These are phyloP conservation scores for Portunus trituberculatus DNA, from an alignment of 1,140 invertebrate species.

Conservation along the genomic window DNA sequence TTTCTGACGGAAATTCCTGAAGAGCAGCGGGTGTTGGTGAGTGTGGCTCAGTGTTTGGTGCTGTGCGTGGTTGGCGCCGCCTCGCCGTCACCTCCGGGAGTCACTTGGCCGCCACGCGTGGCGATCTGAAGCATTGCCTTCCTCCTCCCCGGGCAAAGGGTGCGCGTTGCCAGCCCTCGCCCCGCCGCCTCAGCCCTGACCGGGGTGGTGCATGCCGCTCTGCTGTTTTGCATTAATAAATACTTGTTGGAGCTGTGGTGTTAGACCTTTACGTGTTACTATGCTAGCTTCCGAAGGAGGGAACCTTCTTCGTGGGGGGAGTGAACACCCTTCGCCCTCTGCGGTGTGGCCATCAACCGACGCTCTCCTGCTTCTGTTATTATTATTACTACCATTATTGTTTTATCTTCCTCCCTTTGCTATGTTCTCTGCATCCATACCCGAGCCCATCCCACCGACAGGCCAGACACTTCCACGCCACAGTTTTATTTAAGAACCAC, in stretches of 20 bases:
- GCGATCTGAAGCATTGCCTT: too few species aligned
- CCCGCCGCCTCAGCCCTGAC: too few species aligned
- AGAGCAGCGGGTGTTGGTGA: too few species aligned
- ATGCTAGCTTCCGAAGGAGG: constrained; percentile 1
- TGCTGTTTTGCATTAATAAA: background rate
- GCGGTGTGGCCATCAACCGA: background rate
- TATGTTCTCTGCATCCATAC: background rate
- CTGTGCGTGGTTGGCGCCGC: too few species aligned
- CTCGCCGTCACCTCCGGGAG: too few species aligned
- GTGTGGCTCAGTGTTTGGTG: too few species aligned
- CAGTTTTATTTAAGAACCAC: too few species aligned
- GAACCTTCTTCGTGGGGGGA: background rate
- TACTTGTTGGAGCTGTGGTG: background rate
- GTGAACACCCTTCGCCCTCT: background rate
- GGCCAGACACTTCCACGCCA: background rate
- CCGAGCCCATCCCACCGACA: background rate
- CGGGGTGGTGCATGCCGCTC: background rate
- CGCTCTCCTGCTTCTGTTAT: background rate
- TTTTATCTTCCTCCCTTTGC: too few species aligned
- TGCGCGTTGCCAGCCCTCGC: too few species aligned
- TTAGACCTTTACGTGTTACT: background rate
- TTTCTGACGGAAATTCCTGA: too few species aligned
- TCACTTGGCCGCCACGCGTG: too few species aligned
- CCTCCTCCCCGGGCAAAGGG: too few species aligned
- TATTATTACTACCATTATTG: background rate